Percentiles rank a stretch among this genome's conserved stretches.
These are phyloP conservation scores for Spheniscus mendiculus DNA, from an alignment of 2,113 vertebrate species.

Conservation along the genomic window DNA sequence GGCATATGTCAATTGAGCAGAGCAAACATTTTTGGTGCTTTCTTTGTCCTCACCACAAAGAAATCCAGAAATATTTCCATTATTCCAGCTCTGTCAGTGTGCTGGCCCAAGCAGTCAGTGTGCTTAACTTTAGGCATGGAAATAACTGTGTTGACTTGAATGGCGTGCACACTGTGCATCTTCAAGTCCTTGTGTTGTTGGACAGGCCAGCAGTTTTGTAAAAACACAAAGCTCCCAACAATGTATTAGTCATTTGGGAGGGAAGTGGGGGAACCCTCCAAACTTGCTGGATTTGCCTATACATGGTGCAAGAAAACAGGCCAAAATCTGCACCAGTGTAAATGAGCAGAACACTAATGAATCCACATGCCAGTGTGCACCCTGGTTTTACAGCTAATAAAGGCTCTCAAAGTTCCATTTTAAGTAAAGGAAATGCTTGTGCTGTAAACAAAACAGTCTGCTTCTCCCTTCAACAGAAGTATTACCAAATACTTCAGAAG, in stretches of 20 bases:
- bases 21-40: not conserved
- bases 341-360: not conserved
- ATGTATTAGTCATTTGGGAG: not conserved
- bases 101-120: not conserved
- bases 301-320: not conserved
- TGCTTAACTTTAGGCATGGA: not conserved
- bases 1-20: not conserved
- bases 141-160: not conserved
- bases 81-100: not conserved
- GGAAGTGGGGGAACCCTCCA: not conserved
- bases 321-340: not conserved
- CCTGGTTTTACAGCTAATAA: not conserved
- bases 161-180: fast-evolving
- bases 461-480: not conserved
- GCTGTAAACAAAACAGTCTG: not conserved
- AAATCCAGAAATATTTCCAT: not conserved
- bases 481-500: slow-evolving; percentile 1
- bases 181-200: not conserved
- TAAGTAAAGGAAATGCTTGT: not conserved
- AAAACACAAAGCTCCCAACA: not conserved
- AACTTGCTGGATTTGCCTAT: not conserved
- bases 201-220: not conserved
- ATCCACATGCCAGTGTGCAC: not conserved
- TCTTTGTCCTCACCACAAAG: not conserved
- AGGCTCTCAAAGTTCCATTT: not conserved